Base-by-base conservation (phyloP, 2,113 vertebrate species). In the Calidris pygmaea region DNA sequence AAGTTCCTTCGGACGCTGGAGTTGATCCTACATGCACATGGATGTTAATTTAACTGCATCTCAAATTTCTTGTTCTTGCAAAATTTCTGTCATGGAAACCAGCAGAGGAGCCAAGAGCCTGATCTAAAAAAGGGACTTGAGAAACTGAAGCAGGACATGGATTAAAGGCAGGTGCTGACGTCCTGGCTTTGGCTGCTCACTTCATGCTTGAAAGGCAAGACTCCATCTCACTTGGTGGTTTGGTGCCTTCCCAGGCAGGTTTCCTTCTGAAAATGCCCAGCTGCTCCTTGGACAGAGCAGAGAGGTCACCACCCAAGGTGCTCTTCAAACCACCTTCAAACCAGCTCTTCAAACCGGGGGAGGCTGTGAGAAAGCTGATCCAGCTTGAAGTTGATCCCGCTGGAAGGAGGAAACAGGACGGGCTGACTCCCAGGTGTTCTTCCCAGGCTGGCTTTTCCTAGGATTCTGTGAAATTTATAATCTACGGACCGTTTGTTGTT, bases 1-100 rank as follows among this genome's bases (percentile, higher is more conserved):
- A 21, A 23, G 37, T 12, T 72, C 35, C 63, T 53, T 12, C 27
- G 56, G 29, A n/a, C 32, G 12, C 1, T 1, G 14, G 27, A 52
- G 75, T 63, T 37, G 45, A 27, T 58, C 23, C 41, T 10, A 34
- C 9, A 2, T 0, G 15, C 0, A 3, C 13, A 10, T 0, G 3
- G 11, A 17, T 0, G 2, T n/a, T 17, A 37, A 8, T 27, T 63
- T 34, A 79, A 39, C 22, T 15, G 15, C 14, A 37, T 39, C n/a
- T 29, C 41, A 30, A 24, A 56, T 18, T 74, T n/a, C 29, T 56
- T 35, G 10, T 58, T 66, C 22, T 65, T 45, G 62, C 50, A 37
- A 68, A 39, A 55, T 7, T 75, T 52, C 60, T 63, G 27, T 39
- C 6, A 15, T 22, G 19, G 56, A 55, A 50, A 24, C 10, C 19